Percentiles rank a stretch among this genome's conserved stretches.
Evolutionary conservation across 64 coral and sea anemone species (phyloP).

Genomic region (Actinia tenebrosa): DNA sequence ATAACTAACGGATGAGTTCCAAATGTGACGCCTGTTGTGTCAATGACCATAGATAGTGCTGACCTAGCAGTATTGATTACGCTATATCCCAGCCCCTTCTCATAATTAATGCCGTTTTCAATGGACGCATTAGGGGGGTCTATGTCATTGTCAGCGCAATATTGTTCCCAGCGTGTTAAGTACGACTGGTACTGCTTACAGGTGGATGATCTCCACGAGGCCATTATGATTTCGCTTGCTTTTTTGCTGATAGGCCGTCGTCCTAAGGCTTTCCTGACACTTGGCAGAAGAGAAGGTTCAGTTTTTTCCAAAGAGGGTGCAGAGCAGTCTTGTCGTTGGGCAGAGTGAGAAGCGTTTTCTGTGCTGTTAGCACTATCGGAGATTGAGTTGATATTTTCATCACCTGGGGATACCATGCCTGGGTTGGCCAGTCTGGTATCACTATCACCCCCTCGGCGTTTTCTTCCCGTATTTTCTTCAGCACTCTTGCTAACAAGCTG

Average conservation of each 20-base stretch:
- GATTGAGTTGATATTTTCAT: neutral
- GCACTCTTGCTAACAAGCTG: neutral
- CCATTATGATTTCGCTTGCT: conserved; percentile 29
- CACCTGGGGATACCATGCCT: conserved; percentile 33
- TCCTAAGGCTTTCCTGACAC: conserved; percentile 25
- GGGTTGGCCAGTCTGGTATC: conserved; percentile 32
- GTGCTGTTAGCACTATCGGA: neutral
- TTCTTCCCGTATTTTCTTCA: conserved; percentile 18
- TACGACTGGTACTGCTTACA: conserved; percentile 47
- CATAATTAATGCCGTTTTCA: neutral
- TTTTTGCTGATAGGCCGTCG: neutral
- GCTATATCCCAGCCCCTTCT: conserved; percentile 35
- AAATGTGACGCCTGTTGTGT: conserved; percentile 1
- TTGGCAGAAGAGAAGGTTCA: conserved; percentile 31
- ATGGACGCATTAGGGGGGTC: neutral
- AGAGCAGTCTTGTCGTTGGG: neutral
- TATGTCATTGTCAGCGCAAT: conserved; percentile 6
- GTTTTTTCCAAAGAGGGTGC: conserved; percentile 26
- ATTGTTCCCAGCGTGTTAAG: conserved; percentile 1
- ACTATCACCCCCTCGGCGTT: conserved; percentile 35
- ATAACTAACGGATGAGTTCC: conserved; percentile 33
- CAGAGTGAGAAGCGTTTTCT: conserved; percentile 4
- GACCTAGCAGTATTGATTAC: conserved; percentile 51
- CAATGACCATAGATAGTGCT: conserved; percentile 4
- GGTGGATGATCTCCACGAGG: conserved; percentile 21